Base-by-base conservation (phyloP, 1,140 invertebrate genomes). In the Drosophila jambulina region DNA sequence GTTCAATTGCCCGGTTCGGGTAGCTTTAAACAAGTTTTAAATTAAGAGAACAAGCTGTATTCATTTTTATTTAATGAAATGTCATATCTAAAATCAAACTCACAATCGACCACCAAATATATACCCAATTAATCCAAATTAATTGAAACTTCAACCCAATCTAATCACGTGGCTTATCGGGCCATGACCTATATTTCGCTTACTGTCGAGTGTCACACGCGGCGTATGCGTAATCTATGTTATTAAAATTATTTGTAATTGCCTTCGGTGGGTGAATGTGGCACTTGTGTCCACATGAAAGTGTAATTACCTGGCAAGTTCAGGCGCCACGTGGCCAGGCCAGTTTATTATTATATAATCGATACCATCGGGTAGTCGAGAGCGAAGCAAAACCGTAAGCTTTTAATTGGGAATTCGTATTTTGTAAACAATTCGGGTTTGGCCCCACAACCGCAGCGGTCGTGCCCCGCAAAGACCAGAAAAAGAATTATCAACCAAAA, bases 281-380 rank as follows among this genome's bases (percentile, higher is more conserved):
- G 25, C 43, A 32, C 19, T 65, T 38, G 42, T 38, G 23, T 71
- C 36, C 27, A 15, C 53, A 53, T 67, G 45, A 60, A 79, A 71
- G 65, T 75, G 53, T 62, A 87, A 87, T 79, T 68, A 82, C 49
- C 46, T 70, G 64, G 48, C 78, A 78, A 67, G 60, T 86, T 69
- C 74, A 70, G 67, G 82, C 81, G 75, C 57, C 83, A 54, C 21
- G 53, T 64, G 69, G 34, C 65, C 36, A 40, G 56, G 51, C 38
- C 45, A 61, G 58, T 78, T 62, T 49, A 86, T 87, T 78, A 83
- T 88, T 88, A 86, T 70, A 72, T 83, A 86, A 86, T 86, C 83
- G 60, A 86, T 86, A 87, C 21, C 34, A 25, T 25, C 27, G 29
- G 51, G 10, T 27, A 58, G 49, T 40, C 40, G 57, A 29, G 43